These are phyloP conservation scores for Plagodis dolabraria DNA, from an alignment of 2,888 invertebrate genomes.

Conservation along the genomic window DNA sequence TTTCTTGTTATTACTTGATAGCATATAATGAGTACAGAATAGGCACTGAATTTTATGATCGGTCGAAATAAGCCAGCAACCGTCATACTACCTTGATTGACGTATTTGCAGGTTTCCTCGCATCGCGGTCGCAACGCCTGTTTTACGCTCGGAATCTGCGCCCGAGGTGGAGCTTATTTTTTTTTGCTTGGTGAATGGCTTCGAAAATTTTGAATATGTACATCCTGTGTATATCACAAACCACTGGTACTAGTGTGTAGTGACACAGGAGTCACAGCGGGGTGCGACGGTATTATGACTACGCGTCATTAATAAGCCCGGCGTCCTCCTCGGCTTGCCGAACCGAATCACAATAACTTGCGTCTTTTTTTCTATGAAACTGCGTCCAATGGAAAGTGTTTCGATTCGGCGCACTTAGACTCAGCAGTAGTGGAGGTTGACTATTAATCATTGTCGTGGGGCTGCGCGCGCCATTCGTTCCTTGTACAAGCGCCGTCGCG, in stretches of 20 bases:
- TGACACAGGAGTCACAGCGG: conserved; percentile 6
- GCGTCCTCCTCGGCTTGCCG: too few relatives aligned
- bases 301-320: too few relatives aligned
- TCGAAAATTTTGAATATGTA: too few relatives aligned
- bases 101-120: neutral
- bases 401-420: too few relatives aligned
- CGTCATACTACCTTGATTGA: conserved; percentile 1
- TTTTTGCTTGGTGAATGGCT: too few relatives aligned
- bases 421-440: too few relatives aligned
- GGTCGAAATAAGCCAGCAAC: conserved; percentile 10
- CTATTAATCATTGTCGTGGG: conserved; percentile 47
- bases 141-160: neutral
- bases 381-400: too few relatives aligned
- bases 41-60: conserved; percentile 12
- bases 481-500: conserved; percentile 89
- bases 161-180: neutral
- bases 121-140: neutral
- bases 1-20: conserved; percentile 26
- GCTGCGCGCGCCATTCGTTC: conserved; percentile 61
- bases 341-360: too few relatives aligned
- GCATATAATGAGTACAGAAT: conserved; percentile 22
- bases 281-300: conserved; percentile 3
- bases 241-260: conserved; percentile 23
- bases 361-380: too few relatives aligned
- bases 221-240: too few relatives aligned